These are phyloP conservation scores for Monopis laevigella DNA, from an alignment of 2,888 invertebrate species.

Conservation along the genomic window DNA sequence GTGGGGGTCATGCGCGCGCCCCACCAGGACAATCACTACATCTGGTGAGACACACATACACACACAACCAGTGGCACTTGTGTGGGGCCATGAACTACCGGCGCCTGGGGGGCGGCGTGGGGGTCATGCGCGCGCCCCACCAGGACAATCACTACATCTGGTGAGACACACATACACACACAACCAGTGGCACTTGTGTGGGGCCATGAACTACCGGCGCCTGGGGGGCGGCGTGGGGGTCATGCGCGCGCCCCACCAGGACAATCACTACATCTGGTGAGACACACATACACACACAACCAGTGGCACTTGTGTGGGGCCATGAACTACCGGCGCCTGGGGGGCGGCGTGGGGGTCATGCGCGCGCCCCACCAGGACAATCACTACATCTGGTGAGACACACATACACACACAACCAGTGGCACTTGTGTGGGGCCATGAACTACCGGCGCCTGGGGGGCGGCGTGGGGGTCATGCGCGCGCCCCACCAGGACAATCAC, in stretches of 20 bases:
- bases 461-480: constrained; percentile 93
- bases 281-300: too few species aligned
- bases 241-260: constrained; percentile 90
- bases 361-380: constrained; percentile 89
- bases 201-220: constrained; percentile 98
- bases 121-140: constrained; percentile 92
- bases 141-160: constrained; percentile 89
- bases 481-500: constrained; percentile 89
- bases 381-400: constrained; percentile 80
- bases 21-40: constrained; percentile 87
- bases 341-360: constrained; percentile 95
- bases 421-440: constrained; percentile 98
- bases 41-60: constrained; percentile 77
- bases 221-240: constrained; percentile 96
- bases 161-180: too few species aligned
- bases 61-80: constrained; percentile 96
- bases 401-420: too few species aligned
- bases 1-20: constrained; percentile 93
- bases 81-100: constrained; percentile 99
- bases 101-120: constrained; percentile 89
- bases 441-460: constrained; percentile 96
- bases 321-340: constrained; percentile 98
- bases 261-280: constrained; percentile 87
- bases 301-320: constrained; percentile 97
- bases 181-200: constrained; percentile 97